Base-by-base conservation (phyloP, 2,797 vertebrate species). In the Lateolabrax maculatus region DNA sequence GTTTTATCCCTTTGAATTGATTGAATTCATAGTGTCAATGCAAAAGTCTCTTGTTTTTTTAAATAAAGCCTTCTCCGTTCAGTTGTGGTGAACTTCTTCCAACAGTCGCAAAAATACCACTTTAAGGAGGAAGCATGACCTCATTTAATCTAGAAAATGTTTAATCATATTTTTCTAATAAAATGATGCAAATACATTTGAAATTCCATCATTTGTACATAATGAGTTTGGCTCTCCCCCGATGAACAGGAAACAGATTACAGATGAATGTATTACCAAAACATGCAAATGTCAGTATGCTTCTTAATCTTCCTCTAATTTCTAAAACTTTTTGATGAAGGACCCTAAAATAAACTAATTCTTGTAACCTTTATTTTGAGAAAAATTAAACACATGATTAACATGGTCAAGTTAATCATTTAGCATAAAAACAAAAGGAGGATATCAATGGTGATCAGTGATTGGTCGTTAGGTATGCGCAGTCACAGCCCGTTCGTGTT, bases 231-330 rank as follows among this genome's bases (percentile, higher is more conserved):
- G 29, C 49, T 53, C 39, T 44, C 36, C 25, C 29, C 31, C 1
- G 0, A 58, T 71, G 61, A 81, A 49, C n/a, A 75, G 62, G 62
- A 68, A 62, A 72, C 56, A 56, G 56, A 62, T 61, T 60, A 34
- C 31, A 76, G 56, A 66, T 29, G 12, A 41, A n/a, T 23, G 27
- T 69, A 41, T 41, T 34, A 43, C 58, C 41, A 18, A 39, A 72
- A 29, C 37, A 48, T 6, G n/a, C n/a, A n/a, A n/a, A n/a, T n/a
- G n/a, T n/a, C n/a, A n/a, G n/a, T n/a, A n/a, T n/a, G n/a, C n/a
- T n/a, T n/a, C n/a, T n/a, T n/a, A n/a, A n/a, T n/a, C n/a, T n/a
- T n/a, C n/a, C n/a, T n/a, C n/a, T n/a, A n/a, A n/a, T n/a, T n/a
- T n/a, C n/a, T n/a, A n/a, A n/a, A n/a, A n/a, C n/a, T n/a, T n/a